A percentile compares a stretch with the other conserved stretches of the same genome.
phyloP scores from a whole-genome alignment of 2,113 vertebrate genomes.

The Bucco capensis region DNA sequence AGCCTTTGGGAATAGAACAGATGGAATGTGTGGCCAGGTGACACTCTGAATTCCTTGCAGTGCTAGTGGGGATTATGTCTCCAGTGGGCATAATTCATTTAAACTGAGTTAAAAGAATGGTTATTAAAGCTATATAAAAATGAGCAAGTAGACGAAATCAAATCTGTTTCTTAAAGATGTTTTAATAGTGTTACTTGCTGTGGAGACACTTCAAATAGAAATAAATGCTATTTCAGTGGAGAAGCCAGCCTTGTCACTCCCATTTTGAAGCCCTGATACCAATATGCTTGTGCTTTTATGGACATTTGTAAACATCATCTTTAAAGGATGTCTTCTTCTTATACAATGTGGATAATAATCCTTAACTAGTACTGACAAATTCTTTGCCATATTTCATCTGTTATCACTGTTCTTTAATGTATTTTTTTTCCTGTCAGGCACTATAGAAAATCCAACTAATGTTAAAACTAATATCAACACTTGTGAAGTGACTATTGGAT shows the following conservation, averaged over 20 bases:
- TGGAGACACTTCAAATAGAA: neutral
- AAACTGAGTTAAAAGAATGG: neutral
- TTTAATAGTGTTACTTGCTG: neutral
- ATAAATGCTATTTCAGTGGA: neutral
- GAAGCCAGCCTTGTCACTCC: neutral
- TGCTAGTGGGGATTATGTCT: conserved; percentile 15
- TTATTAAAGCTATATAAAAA: conserved; percentile 19
- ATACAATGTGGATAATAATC: neutral
- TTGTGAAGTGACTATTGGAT: neutral
- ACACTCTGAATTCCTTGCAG: conserved; percentile 24
- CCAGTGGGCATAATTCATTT: conserved; percentile 28
- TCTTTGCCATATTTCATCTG: neutral
- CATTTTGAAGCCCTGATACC: neutral
- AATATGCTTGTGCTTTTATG: neutral
- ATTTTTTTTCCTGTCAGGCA: neutral
- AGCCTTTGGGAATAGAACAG: conserved; percentile 24
- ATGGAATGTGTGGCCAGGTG: conserved; percentile 47
- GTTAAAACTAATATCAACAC: neutral
- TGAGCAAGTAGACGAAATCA: neutral
- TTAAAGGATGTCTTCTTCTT: neutral
- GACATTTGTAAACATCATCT: neutral
- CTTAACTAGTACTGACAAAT: neutral
- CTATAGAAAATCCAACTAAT: neutral
- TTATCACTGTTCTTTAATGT: neutral
- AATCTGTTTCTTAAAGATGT: neutral